phyloP scores from a whole-genome alignment of 1,140 invertebrate species.

The Bathynomus jamesi region DNA sequence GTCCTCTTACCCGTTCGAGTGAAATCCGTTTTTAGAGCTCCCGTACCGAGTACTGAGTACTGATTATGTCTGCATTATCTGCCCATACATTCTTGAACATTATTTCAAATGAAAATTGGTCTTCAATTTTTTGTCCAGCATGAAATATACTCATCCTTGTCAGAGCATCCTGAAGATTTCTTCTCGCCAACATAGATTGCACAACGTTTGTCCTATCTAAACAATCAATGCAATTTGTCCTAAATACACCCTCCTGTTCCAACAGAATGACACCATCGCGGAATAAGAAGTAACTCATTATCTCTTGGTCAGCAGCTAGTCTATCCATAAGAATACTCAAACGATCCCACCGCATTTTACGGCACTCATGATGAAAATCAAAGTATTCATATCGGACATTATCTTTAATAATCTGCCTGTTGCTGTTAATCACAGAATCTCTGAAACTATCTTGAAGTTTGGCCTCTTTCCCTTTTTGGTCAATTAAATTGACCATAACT shows the following conservation, averaged over 20 bases:
- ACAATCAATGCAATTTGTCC: constrained; percentile 99
- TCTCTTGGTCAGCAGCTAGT: constrained; percentile 71
- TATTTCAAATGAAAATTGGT: constrained; percentile 57
- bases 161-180: constrained; percentile 66
- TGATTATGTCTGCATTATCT: constrained; percentile 92
- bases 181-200: constrained; percentile 82
- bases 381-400: constrained; percentile 71
- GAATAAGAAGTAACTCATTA: constrained; percentile 52
- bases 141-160: constrained; percentile 56
- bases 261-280: constrained; percentile 64
- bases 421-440: constrained; percentile 54
- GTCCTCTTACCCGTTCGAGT: constrained; percentile 93
- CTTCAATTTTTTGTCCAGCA: constrained; percentile 54
- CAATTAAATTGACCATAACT: constrained; percentile 83
- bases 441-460: constrained; percentile 68
- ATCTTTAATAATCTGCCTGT: constrained; percentile 28
- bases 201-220: constrained; percentile 98
- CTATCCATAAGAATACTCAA: constrained; percentile 80
- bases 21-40: constrained; percentile 95
- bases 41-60: constrained; percentile 94
- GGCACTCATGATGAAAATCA: constrained; percentile 96
- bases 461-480: constrained; percentile 80
- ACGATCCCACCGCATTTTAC: constrained; percentile 90
- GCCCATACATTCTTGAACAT: constrained; percentile 90
- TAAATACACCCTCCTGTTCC: constrained; percentile 71